Percentiles rank a stretch among this genome's conserved stretches.
phyloP scores from a whole-genome alignment of 2,113 vertebrate species.

The Marmota monax region DNA sequence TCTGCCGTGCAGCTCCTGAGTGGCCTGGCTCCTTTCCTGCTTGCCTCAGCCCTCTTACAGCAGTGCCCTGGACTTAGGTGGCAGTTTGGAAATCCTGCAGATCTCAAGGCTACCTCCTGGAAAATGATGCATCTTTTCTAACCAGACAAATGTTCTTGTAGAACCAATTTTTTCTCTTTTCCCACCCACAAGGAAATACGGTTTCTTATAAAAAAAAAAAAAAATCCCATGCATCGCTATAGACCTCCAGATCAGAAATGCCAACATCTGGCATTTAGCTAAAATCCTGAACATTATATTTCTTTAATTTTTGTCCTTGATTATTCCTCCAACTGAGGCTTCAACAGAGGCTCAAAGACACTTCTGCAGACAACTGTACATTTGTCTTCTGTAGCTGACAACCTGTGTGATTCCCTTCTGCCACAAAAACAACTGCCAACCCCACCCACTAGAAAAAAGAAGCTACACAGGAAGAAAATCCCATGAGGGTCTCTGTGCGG shows the following conservation, averaged over 20 bases:
- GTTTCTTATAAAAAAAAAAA: neutral
- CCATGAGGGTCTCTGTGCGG: constrained; percentile 42
- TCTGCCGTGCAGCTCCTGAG: neutral
- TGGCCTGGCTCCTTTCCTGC: neutral
- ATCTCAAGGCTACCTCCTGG: neutral
- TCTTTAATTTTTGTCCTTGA: constrained; percentile 7
- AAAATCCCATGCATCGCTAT: neutral
- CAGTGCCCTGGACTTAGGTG: constrained; percentile 8
- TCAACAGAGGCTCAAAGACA: constrained; percentile 72
- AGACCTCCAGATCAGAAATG: rapidly evolving
- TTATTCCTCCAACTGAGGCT: constrained; percentile 24
- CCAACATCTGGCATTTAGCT: rapidly evolving
- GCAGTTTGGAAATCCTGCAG: constrained; percentile 28
- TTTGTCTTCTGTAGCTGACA: constrained; percentile 67
- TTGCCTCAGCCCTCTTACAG: constrained; percentile 51
- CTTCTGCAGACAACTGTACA: constrained; percentile 61
- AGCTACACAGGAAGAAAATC: neutral
- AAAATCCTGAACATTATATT: neutral
- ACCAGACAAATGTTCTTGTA: neutral
- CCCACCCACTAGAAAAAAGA: constrained; percentile 1
- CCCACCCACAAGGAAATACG: neutral
- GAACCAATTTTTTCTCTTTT: constrained; percentile 2
- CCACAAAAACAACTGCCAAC: neutral
- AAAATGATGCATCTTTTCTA: constrained; percentile 59
- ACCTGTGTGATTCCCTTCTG: neutral